Conservation (phyloP, 1,140 invertebrate genomes). For the Neotoxoptera formosana region DNA sequence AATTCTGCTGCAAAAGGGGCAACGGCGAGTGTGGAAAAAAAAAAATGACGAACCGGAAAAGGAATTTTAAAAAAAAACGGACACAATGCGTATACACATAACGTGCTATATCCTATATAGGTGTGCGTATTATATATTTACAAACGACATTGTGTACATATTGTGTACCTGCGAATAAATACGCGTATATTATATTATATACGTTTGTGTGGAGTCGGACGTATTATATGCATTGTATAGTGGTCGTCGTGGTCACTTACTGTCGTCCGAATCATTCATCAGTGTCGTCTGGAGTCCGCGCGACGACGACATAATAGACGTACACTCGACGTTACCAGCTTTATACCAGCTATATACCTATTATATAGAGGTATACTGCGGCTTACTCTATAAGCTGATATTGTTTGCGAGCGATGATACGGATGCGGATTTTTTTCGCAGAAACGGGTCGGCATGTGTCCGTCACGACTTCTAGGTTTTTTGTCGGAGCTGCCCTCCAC, state of each 20-base stretch:
- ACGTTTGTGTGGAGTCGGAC: background rate
- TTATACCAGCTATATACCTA: background rate
- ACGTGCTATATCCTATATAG: too few species aligned
- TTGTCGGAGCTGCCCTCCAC: too few species aligned
- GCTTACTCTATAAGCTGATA: background rate
- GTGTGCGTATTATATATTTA: too few species aligned
- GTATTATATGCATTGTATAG: background rate
- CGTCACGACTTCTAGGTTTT: background rate
- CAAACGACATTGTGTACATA: too few species aligned
- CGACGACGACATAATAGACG: background rate
- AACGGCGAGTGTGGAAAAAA: background rate
- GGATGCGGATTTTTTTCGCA: background rate
- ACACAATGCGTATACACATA: background rate
- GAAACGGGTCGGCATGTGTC: background rate
- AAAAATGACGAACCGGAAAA: background rate
- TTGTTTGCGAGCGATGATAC: background rate
- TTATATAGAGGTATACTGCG: background rate
- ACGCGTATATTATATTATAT: too few species aligned
- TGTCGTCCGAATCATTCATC: background rate
- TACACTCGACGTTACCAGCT: too few species aligned
- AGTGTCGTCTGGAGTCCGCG: background rate
- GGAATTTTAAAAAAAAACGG: background rate
- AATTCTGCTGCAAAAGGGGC: background rate
- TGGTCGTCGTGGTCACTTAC: background rate
- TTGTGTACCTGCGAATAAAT: background rate